Percentiles rank a stretch among this genome's conserved stretches.
These are phyloP conservation scores for Neocloeon triangulifer DNA, from an alignment of 1,140 invertebrate genomes.

Conservation along the genomic window DNA sequence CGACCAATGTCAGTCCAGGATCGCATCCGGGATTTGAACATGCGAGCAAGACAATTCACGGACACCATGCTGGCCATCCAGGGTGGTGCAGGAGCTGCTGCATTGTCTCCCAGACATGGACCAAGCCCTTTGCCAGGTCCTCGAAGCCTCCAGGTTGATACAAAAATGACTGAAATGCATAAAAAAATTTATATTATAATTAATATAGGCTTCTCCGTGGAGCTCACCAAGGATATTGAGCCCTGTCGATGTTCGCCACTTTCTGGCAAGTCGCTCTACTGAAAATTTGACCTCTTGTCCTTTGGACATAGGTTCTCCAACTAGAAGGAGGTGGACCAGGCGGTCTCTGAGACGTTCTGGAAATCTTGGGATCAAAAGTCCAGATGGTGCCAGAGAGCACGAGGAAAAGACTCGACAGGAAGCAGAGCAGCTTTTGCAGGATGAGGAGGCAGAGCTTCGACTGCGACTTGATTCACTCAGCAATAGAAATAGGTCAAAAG, in stretches of 20 bases:
- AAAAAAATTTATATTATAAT: background rate
- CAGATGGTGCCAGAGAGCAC: conserved; percentile 1
- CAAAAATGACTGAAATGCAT: too few relatives aligned
- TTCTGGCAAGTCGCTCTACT: conserved; percentile 22
- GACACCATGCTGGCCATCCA: conserved; percentile 25
- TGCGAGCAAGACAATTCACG: conserved; percentile 24
- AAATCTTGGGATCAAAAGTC: conserved; percentile 8
- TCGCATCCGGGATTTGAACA: conserved; percentile 24
- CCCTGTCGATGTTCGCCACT: conserved; percentile 24
- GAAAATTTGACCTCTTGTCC: conserved; percentile 19
- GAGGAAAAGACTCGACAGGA: conserved; percentile 11
- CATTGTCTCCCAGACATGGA: conserved; percentile 14
- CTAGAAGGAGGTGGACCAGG: conserved; percentile 14
- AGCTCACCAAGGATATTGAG: conserved; percentile 25
- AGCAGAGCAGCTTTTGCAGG: conserved; percentile 14
- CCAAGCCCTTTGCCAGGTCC: conserved; percentile 16
- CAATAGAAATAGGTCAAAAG: conserved; percentile 13
- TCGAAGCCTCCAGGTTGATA: conserved; percentile 22
- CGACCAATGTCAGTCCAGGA: conserved; percentile 23
- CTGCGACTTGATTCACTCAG: conserved; percentile 14
- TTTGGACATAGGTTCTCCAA: conserved; percentile 13
- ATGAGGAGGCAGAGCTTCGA: conserved; percentile 16
- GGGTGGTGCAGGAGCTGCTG: conserved; percentile 10
- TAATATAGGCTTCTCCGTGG: conserved; percentile 23
- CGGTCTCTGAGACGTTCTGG: conserved; percentile 13